Evolutionary conservation across 2,113 vertebrate species (phyloP).

Genomic region (Arvicanthis niloticus): DNA sequence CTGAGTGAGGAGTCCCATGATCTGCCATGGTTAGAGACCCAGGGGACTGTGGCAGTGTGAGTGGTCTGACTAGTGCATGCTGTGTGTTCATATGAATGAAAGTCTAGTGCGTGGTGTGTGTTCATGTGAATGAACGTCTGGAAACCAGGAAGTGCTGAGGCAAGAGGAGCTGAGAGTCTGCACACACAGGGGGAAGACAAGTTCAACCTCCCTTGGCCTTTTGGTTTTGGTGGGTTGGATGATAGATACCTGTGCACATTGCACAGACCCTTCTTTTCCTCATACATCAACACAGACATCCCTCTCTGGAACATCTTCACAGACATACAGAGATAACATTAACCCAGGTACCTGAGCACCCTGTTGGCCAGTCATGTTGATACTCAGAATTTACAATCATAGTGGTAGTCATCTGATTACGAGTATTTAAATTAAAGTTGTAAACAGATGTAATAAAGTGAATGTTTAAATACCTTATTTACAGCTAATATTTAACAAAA

Average conservation of each 20-base stretch:
- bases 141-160: not conserved
- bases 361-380: not conserved
- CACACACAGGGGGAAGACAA: not conserved
- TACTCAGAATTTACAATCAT: not conserved
- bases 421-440: not conserved
- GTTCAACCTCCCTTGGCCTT: not conserved
- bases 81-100: not conserved
- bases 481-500: not conserved
- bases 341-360: not conserved
- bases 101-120: not conserved
- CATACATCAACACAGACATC: not conserved
- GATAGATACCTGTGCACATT: not conserved
- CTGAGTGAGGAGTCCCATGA: not conserved
- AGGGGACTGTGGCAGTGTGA: not conserved
- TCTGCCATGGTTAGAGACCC: not conserved
- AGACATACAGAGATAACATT: not conserved
- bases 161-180: not conserved
- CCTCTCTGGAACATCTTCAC: not conserved
- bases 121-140: not conserved
- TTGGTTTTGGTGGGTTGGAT: not conserved
- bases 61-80: not conserved
- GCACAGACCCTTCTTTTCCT: not conserved
- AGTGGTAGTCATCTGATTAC: not conserved
- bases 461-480: not conserved
- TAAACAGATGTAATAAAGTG: conserved; percentile 6